Base-by-base conservation (phyloP, 2,888 invertebrate genomes). In the Linnaemya tessellans region DNA sequence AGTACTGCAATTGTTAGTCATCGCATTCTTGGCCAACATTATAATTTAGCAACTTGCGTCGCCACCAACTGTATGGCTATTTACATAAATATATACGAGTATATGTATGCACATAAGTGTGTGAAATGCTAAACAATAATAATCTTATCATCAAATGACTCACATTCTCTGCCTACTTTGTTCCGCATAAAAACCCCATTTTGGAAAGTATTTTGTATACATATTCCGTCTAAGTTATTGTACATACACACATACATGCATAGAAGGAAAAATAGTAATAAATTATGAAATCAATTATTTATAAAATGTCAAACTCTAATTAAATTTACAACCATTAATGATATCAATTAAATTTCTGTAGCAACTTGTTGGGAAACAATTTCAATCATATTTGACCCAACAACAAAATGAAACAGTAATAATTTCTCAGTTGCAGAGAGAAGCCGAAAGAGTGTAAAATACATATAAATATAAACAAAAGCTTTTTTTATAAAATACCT, bases 71-170 rank as follows among this genome's bases (percentile, higher is more conserved):
- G 18, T 9, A 13, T 8, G 22, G 20, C 0, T 41, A 46, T 54
- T 54, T 41, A 0, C 10, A 11, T 67, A 30, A 30, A 30, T 30
- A 30, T 30, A 5, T 30, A 30, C 5, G 30, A 3, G 5, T 30
- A 5, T 30, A 30, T 30, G 30, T 30, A 30, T 30, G 30, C 30
- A 5, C 30, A 30, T 30, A 30, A 30, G 30, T 30, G 15, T n/a
- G 58, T 35, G 25, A 56, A 18, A 46, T 49, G 1, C 35, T 15
- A 43, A 41, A 43, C 18, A 5, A 11, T 3, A 20, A 7, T 56
- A 65, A 8, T 77, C 10, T 54, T 56, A 43, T 46, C 65, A 43
- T 67, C 54, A 15, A 18, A 30, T 77, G 77, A 67, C 35, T 77
- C 77, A 77, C 8, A 8, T 9, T n/a, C 11, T 43, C 11, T 43